phyloP scores from a whole-genome alignment of 2,797 vertebrate species.

The Vireo griseus region DNA sequence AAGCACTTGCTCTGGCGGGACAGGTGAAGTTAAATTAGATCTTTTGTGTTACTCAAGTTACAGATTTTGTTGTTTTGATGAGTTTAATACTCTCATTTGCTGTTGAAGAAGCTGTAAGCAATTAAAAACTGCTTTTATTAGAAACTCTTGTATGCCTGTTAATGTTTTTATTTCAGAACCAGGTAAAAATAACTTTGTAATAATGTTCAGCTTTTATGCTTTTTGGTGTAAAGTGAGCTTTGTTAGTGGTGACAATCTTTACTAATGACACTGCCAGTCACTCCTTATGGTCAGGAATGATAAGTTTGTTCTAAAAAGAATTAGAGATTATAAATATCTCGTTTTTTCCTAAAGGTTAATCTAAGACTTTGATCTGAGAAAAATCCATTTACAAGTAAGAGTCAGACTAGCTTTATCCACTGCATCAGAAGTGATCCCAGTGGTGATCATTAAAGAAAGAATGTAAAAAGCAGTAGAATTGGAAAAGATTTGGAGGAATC shows the following conservation, averaged over 20 bases:
- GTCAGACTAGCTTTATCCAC: not conserved
- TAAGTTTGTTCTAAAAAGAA: not conserved
- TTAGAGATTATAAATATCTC: not conserved
- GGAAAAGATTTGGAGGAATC: not conserved
- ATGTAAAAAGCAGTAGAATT: not conserved
- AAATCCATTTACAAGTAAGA: not conserved
- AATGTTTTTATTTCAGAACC: not conserved
- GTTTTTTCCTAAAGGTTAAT: not conserved
- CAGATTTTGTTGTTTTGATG: slow-evolving; percentile 1
- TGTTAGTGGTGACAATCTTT: not conserved
- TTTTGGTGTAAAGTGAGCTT: not conserved
- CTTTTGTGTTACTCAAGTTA: not conserved
- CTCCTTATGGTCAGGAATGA: not conserved
- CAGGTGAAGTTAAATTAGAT: not conserved
- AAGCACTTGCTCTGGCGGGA: not conserved
- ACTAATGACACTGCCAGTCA: not conserved
- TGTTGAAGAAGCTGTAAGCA: not conserved
- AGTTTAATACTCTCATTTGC: not conserved
- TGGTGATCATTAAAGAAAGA: not conserved
- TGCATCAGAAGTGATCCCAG: not conserved
- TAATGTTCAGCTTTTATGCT: not conserved
- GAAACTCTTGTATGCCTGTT: not conserved
- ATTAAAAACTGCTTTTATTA: not conserved
- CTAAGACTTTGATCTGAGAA: not conserved
- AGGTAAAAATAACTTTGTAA: not conserved